These are phyloP conservation scores for Montipora cactus DNA, from an alignment of 64 coral and sea anemone species.

Conservation along the genomic window DNA sequence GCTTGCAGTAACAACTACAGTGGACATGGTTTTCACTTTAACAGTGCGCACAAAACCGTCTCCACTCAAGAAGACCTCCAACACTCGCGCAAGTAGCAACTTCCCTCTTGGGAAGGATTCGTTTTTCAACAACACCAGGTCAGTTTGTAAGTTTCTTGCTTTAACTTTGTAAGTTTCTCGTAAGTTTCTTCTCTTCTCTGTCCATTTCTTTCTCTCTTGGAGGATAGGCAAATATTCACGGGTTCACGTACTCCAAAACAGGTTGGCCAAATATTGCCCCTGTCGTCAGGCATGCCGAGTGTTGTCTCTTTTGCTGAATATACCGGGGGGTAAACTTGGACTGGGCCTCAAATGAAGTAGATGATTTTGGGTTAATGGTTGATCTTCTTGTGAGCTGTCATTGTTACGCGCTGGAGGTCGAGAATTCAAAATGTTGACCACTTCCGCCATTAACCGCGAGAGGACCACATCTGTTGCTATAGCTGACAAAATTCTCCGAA, in stretches of 20 bases:
- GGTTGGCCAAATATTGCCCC: conserved; percentile 39
- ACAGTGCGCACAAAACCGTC: conserved; percentile 39
- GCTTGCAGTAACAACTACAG: no score
- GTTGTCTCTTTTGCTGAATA: conserved; percentile 5
- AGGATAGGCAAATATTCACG: conserved; percentile 34
- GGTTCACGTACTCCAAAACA: conserved; percentile 39
- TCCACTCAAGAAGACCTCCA: conserved; percentile 22
- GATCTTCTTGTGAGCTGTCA: no score
- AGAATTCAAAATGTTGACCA: neutral
- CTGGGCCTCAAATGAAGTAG: no score
- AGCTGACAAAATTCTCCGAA: neutral
- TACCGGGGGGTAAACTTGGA: no score
- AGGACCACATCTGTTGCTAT: neutral
- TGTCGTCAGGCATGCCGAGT: neutral
- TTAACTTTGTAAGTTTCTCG: neutral
- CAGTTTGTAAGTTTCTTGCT: neutral
- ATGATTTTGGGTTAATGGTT: no score
- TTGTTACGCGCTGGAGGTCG: no score
- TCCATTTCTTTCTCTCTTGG: conserved; percentile 51
- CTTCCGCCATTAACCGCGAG: conserved; percentile 33
- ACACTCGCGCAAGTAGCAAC: conserved; percentile 38
- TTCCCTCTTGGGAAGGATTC: conserved; percentile 47
- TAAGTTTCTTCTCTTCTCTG: conserved; percentile 3
- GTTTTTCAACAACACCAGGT: conserved; percentile 50
- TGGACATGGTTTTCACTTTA: neutral